phyloP scores from a whole-genome alignment of 2,888 invertebrate species.

The Chelonus formosanus region DNA sequence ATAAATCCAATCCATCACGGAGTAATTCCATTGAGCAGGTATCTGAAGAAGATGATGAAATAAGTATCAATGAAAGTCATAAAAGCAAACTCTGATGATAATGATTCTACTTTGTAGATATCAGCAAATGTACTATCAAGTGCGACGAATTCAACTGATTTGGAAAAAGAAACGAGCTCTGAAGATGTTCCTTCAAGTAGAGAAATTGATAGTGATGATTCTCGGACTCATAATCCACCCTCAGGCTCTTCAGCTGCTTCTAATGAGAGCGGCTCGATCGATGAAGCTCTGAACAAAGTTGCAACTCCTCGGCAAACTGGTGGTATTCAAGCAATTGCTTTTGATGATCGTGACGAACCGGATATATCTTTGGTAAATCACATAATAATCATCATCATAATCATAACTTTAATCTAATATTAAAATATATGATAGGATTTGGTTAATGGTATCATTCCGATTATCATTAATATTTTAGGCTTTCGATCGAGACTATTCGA shows the following conservation, averaged over 20 bases:
- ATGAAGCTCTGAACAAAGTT: constrained; percentile 36
- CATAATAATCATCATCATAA: not conserved
- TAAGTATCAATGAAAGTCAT: not conserved
- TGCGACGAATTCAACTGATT: constrained; percentile 30
- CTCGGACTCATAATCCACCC: constrained; percentile 23
- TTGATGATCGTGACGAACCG: constrained; percentile 39
- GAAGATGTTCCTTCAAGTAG: constrained; percentile 20
- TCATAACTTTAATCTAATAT: not conserved
- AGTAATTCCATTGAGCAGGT: constrained; percentile 47
- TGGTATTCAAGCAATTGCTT: constrained; percentile 33
- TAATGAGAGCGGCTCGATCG: constrained; percentile 39
- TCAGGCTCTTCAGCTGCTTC: constrained; percentile 35
- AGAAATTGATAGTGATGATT: constrained; percentile 40
- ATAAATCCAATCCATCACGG: constrained; percentile 43
- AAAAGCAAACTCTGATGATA: not conserved
- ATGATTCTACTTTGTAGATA: constrained; percentile 15
- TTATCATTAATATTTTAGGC: constrained; percentile 26
- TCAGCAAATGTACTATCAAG: constrained; percentile 27
- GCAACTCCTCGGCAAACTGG: constrained; percentile 13
- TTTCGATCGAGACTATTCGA: constrained; percentile 36
- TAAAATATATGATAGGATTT: no score
- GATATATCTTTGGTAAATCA: constrained; percentile 32
- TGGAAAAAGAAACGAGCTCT: constrained; percentile 31
- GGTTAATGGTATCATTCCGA: no score
- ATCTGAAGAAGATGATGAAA: not conserved